A percentile compares a stretch with the other conserved stretches of the same genome.
These are phyloP conservation scores for Eupithecia vulgata DNA, from an alignment of 2,888 invertebrate species.

Conservation along the genomic window DNA sequence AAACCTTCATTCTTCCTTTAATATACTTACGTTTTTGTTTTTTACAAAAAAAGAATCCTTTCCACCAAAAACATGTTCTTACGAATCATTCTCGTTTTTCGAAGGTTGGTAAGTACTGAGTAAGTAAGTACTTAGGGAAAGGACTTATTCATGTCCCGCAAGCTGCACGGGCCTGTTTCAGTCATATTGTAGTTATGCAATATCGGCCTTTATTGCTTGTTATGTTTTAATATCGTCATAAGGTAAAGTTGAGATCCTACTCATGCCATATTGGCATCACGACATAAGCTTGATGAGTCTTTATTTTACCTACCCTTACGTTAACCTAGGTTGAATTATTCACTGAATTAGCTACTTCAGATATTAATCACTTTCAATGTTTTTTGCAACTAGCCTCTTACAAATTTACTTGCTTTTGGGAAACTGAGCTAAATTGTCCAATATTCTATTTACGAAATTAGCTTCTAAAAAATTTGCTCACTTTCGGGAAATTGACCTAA, in stretches of 20 bases:
- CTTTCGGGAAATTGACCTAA: not conserved
- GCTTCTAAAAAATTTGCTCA: not conserved
- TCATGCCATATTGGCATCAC: not conserved
- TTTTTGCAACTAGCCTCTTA: not conserved
- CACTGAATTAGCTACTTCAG: no score
- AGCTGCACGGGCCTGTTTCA: not conserved
- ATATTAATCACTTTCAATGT: not conserved
- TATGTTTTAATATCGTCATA: not conserved
- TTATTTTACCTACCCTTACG: no score
- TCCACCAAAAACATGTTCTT: not conserved
- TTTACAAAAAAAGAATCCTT: not conserved
- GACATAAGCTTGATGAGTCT: not conserved
- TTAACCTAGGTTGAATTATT: no score
- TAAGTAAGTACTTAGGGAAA: not conserved
- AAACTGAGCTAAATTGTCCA: not conserved
- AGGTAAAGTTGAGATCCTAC: not conserved
- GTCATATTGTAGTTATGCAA: not conserved
- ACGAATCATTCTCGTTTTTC: not conserved
- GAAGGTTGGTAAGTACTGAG: not conserved
- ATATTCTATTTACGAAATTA: not conserved
- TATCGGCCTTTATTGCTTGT: not conserved
- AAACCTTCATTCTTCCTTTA: not conserved
- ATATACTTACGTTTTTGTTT: not conserved
- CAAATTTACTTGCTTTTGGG: not conserved
- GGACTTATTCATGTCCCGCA: not conserved